phyloP scores from a whole-genome alignment of 2,797 vertebrate species.

The Scolopax rusticola region DNA sequence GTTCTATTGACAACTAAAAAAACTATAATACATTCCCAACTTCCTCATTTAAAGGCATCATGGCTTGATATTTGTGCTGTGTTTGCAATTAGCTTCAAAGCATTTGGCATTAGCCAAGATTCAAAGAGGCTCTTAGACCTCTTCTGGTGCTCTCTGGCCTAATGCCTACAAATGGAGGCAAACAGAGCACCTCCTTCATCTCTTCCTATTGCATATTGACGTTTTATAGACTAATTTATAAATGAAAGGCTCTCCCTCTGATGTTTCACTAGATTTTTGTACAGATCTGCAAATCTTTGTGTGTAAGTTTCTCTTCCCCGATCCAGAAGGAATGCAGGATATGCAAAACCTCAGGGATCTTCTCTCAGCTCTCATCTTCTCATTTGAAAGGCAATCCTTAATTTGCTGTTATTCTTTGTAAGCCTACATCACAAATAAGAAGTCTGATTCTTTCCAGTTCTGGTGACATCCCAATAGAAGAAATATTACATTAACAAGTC shows the following conservation, averaged over 20 bases:
- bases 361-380: not conserved
- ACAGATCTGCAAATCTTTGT: not conserved
- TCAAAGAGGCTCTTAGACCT: not conserved
- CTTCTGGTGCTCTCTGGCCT: not conserved
- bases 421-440: not conserved
- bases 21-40: not conserved
- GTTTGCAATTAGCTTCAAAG: not conserved
- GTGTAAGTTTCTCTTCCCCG: not conserved
- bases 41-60: not conserved
- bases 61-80: not conserved
- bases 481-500: not conserved
- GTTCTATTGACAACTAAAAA: not conserved
- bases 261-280: not conserved
- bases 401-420: not conserved
- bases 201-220: not conserved
- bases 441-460: not conserved
- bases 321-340: not conserved
- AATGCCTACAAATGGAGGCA: not conserved
- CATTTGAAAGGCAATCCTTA: not conserved
- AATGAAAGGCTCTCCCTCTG: not conserved
- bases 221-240: not conserved
- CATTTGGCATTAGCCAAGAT: not conserved
- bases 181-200: not conserved
- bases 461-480: not conserved
- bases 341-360: not conserved